phyloP scores from a whole-genome alignment of 2,113 vertebrate genomes.

The Neolamprologus ventralis region DNA sequence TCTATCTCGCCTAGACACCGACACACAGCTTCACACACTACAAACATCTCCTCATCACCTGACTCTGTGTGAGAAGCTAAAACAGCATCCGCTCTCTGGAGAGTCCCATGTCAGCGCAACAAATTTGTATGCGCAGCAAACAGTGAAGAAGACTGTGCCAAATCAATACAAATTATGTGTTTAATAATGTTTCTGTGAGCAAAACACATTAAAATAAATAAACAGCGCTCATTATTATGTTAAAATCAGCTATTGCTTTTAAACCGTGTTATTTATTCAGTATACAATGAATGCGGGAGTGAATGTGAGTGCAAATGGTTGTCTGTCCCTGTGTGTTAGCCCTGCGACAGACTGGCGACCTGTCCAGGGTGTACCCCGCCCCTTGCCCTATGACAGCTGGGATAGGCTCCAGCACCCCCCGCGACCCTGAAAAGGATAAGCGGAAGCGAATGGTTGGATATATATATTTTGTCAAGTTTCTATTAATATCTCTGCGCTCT shows the following conservation, averaged over 20 bases:
- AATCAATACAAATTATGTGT: not conserved
- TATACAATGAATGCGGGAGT: not conserved
- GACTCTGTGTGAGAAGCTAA: not conserved
- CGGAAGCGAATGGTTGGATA: not conserved
- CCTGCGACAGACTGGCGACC: not conserved
- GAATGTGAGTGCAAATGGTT: not conserved
- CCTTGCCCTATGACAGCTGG: not conserved
- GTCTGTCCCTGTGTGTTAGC: not conserved
- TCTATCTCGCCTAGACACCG: not conserved
- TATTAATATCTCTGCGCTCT: not conserved
- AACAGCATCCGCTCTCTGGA: not conserved
- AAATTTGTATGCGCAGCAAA: not conserved
- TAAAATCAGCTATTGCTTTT: not conserved
- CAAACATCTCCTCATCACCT: not conserved
- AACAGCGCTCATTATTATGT: not conserved
- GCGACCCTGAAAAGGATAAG: not conserved
- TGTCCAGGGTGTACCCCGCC: not conserved
- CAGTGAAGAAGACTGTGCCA: not conserved
- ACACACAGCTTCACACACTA: not conserved
- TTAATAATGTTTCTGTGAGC: not conserved
- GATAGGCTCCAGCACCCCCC: not conserved
- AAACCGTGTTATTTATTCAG: not conserved
- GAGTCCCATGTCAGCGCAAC: not conserved
- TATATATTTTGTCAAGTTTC: not conserved
- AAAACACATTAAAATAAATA: not conserved